Evolutionary conservation across 2,113 vertebrate species (phyloP).

Genomic region (Psophia crepitans): DNA sequence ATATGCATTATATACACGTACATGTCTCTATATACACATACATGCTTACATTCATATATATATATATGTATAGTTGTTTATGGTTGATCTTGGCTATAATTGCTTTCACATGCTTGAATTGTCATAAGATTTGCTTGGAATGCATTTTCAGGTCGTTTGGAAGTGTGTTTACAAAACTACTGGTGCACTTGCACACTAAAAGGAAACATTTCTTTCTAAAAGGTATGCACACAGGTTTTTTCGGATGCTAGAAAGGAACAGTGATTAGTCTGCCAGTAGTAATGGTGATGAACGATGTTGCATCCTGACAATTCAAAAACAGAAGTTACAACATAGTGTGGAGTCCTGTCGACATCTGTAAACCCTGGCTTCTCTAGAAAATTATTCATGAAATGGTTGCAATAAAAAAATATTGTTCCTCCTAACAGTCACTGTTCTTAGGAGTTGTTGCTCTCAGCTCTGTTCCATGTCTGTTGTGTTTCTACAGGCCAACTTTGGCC

Average conservation of each 20-base stretch:
- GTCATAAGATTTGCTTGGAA: background rate
- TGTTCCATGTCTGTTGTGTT: background rate
- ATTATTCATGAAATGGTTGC: background rate
- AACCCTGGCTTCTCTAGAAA: background rate
- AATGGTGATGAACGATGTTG: background rate
- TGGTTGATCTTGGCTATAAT: background rate
- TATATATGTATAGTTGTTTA: background rate
- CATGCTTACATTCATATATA: background rate
- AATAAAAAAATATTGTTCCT: background rate
- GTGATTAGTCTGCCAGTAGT: background rate
- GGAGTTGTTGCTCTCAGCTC: background rate
- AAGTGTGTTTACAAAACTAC: background rate
- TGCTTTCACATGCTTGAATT: background rate
- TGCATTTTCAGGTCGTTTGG: background rate
- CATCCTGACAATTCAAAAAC: background rate
- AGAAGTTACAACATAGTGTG: background rate
- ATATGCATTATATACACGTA: no score
- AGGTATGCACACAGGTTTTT: background rate
- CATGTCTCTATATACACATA: background rate
- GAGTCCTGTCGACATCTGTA: background rate
- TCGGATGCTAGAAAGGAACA: background rate
- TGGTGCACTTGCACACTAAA: background rate
- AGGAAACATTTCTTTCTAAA: background rate
- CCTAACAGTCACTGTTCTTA: background rate
- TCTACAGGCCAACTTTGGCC: background rate